phyloP scores from a whole-genome alignment of 2,888 invertebrate genomes.

The Capitulum mitella region DNA sequence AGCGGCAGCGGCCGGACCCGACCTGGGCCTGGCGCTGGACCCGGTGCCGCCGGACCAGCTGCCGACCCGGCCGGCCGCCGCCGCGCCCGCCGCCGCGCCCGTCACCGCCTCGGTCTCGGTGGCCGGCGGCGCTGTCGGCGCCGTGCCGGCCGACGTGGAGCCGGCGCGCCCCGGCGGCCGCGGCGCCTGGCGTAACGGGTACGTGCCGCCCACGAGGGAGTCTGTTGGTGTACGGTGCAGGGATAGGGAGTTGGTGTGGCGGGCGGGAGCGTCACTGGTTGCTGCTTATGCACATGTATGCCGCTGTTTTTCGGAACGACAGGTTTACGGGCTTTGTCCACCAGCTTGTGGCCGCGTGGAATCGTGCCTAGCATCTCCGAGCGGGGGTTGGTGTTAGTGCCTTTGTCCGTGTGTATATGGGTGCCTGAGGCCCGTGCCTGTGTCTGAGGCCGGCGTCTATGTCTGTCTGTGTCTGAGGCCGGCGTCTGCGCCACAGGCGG shows the following conservation, averaged over 20 bases:
- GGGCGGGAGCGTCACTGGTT: neutral
- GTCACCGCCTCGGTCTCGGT: neutral
- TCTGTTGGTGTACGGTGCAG: neutral
- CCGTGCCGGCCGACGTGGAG: neutral
- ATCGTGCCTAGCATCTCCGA: too few species aligned
- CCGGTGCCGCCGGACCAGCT: neutral
- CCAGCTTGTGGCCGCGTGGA: too few species aligned
- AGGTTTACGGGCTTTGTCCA: neutral
- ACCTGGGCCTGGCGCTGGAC: slow-evolving; percentile 10
- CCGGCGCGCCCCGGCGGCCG: neutral
- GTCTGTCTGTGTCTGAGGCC: neutral
- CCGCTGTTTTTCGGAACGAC: neutral
- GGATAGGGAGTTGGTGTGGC: neutral
- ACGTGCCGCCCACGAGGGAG: neutral
- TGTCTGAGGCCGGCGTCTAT: neutral
- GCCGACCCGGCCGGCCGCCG: neutral
- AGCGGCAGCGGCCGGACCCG: neutral
- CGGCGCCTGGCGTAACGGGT: neutral
- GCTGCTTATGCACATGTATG: neutral
- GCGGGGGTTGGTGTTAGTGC: neutral
- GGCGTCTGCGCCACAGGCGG: neutral
- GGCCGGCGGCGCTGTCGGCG: too few species aligned
- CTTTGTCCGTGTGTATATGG: neutral
- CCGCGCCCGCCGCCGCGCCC: neutral
- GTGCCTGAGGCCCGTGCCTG: neutral